These are phyloP conservation scores for Engystomops pustulosus DNA, from an alignment of 2,113 vertebrate species.

Conservation along the genomic window DNA sequence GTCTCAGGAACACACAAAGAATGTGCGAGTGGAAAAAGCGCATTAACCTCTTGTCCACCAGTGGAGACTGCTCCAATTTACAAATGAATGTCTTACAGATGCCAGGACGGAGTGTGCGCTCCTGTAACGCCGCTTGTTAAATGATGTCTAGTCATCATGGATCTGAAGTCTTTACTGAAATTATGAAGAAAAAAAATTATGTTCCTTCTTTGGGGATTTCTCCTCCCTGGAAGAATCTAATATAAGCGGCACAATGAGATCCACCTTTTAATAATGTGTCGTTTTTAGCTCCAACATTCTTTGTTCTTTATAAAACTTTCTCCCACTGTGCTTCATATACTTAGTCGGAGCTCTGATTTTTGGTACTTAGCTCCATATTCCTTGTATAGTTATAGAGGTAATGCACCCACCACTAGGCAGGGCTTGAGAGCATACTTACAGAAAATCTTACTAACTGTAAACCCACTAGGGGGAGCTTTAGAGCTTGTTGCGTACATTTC, in stretches of 20 bases:
- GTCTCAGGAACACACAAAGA: conserved; percentile 42
- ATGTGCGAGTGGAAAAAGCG: conserved; percentile 35
- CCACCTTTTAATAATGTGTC: neutral
- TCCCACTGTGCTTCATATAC: no score
- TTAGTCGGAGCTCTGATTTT: no score
- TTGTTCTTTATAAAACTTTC: no score
- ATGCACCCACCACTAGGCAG: neutral
- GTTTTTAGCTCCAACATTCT: neutral
- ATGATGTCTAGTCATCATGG: conserved; percentile 43
- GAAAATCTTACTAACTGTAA: no score
- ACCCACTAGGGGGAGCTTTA: no score
- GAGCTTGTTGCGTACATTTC: no score
- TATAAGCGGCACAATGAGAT: neutral
- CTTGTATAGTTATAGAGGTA: no score
- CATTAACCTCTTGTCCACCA: conserved; percentile 46
- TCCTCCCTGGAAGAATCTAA: neutral
- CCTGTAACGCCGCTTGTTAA: conserved; percentile 29
- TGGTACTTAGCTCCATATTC: neutral
- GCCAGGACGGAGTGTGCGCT: conserved; percentile 9
- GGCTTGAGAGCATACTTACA: neutral
- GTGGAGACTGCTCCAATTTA: conserved; percentile 55
- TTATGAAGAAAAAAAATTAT: neutral
- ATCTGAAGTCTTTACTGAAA: conserved; percentile 32
- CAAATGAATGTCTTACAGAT: conserved; percentile 52
- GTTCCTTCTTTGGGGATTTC: neutral